Evolutionary conservation across 1,140 invertebrate species (phyloP), one percentile per base, ranked within the genome.

Genomic region (Hylaeus anthracinus): DNA sequence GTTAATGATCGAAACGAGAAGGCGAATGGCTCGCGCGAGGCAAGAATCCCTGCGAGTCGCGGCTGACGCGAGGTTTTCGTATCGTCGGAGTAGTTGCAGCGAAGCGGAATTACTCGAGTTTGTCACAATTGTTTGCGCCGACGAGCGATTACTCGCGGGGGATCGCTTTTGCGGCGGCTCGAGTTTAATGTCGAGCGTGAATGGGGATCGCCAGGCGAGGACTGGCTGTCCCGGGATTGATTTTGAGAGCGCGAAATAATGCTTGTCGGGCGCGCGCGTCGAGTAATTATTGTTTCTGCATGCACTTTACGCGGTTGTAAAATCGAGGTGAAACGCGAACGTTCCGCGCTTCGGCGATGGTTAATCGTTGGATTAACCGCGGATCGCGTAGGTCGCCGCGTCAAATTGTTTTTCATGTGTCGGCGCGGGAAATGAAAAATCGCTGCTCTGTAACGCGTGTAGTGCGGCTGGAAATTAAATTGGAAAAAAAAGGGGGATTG

Each of bases 141-240:
- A 64, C 76, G 58, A 79, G 60, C 71, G 69, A 79, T 78, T 78
- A 78, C 69, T 72, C 67, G 67, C 39, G 45, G 26, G 69, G 43
- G 58, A 45, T 63, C 60, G 76, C 76, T 63, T 78, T 72, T 61
- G 58, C 56, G 69, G 60, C 14, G 4, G 69, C 12, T 64, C 37
- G 5, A 79, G 69, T 64, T 79, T 79, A 79, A 79, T 79, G 55
- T 72, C 61, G 15, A 64, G 6, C 69, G 76, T 72, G 41, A 72
- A 63, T 63, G 39, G 69, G 45, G 48, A 76, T 69, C 56, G 53
- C 55, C 55, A 26, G 53, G 37, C 41, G 43, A 12, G 43, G n/a
- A 56, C 51, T 15, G 63, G 43, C 43, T 5, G 43, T 5, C 43
- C 43, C 43, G 43, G 43, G 53, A 5, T 39, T 12, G 15, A 6